phyloP scores from a whole-genome alignment of 2,888 invertebrate species.

The Coelopa pilipes region DNA sequence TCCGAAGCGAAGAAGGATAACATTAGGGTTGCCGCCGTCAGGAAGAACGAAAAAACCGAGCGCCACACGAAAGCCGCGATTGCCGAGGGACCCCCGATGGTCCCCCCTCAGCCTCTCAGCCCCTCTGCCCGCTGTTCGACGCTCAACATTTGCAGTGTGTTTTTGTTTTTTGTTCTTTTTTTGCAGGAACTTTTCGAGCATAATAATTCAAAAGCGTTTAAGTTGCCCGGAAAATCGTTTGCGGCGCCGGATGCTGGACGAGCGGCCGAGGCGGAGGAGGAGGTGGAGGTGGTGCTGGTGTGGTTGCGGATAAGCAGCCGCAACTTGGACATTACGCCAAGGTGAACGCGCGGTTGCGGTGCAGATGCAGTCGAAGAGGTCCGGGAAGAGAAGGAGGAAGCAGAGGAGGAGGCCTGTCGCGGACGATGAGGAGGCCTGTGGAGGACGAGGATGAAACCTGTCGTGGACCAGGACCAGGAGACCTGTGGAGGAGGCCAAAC shows the following conservation, averaged over 20 bases:
- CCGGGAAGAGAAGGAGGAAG: too few relatives aligned
- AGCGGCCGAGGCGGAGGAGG: background rate
- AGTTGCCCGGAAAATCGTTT: constrained; percentile 35
- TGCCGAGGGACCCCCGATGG: too few relatives aligned
- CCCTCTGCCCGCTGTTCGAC: too few relatives aligned
- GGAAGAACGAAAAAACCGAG: too few relatives aligned
- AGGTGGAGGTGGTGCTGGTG: background rate
- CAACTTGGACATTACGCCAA: background rate
- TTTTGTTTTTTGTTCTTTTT: too few relatives aligned
- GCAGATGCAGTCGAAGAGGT: background rate
- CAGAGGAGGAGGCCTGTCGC: too few relatives aligned
- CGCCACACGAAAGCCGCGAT: background rate
- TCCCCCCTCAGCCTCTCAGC: too few relatives aligned
- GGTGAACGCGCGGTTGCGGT: background rate
- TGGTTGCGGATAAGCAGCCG: background rate
- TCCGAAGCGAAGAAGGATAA: too few relatives aligned
- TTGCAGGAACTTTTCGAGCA: constrained; percentile 30
- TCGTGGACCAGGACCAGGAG: background rate
- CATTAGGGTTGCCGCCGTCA: too few relatives aligned
- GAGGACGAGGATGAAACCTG: too few relatives aligned
- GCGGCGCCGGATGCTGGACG: constrained; percentile 13
- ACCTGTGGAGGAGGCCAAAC: background rate
- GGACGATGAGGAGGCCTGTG: background rate
- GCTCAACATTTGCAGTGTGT: constrained; percentile 22
- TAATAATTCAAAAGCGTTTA: constrained; percentile 35